phyloP scores from a whole-genome alignment of 2,113 vertebrate genomes.

The Hucho hucho region DNA sequence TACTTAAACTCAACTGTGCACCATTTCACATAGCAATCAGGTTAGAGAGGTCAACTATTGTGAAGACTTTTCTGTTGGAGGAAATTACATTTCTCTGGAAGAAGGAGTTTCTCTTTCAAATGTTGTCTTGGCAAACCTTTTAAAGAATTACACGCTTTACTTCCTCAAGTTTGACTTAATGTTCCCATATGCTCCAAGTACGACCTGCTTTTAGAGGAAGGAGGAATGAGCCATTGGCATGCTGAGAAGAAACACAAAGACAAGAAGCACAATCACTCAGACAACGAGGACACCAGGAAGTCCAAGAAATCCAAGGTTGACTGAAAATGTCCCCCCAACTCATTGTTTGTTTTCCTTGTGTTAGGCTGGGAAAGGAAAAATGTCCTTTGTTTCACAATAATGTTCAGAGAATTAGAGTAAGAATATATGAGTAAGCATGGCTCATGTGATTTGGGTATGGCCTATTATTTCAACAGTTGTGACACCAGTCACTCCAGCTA shows the following conservation, averaged over 20 bases:
- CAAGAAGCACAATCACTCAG: slow-evolving; percentile 83
- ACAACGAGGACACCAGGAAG: slow-evolving; percentile 81
- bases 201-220: slow-evolving; percentile 83
- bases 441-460: neutral
- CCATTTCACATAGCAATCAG: too few relatives aligned
- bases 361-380: neutral
- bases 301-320: slow-evolving; percentile 84
- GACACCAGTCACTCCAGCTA: neutral
- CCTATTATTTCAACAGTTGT: neutral
- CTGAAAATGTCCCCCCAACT: neutral
- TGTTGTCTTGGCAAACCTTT: neutral
- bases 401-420: neutral
- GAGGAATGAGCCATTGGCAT: slow-evolving; percentile 63
- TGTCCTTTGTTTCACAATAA: neutral
- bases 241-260: slow-evolving; percentile 85
- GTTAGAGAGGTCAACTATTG: too few relatives aligned
- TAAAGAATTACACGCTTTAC: neutral
- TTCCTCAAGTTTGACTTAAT: slow-evolving; percentile 70
- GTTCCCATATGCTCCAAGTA: slow-evolving; percentile 79
- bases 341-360: neutral
- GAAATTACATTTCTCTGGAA: neutral
- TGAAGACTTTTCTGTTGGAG: too few relatives aligned
- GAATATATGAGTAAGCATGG: neutral
- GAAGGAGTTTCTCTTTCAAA: neutral
- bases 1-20: too few relatives aligned